Percentiles rank a stretch among this genome's conserved stretches.
These are phyloP conservation scores for Meloe dianella DNA, from an alignment of 2,888 invertebrate genomes.

Conservation along the genomic window DNA sequence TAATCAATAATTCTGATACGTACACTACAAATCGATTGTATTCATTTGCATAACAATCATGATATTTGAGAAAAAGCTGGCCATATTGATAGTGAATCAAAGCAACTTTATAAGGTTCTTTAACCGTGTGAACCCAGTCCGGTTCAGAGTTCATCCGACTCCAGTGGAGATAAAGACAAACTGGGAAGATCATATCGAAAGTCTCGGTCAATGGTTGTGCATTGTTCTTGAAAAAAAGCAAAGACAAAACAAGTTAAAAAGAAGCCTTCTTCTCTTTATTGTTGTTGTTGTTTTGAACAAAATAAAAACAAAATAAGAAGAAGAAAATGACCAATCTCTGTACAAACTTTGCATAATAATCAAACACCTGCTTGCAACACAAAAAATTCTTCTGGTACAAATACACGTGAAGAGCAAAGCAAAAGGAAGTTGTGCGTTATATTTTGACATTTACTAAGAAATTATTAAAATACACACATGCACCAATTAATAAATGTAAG, in stretches of 20 bases:
- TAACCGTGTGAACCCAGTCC: slow-evolving; percentile 17
- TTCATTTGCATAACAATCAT: not conserved
- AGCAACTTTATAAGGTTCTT: slow-evolving; percentile 11
- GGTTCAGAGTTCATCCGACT: slow-evolving; percentile 17
- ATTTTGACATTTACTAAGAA: not conserved
- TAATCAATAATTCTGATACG: too few relatives aligned
- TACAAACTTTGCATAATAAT: slow-evolving; percentile 14
- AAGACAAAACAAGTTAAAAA: not conserved
- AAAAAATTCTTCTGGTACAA: not conserved
- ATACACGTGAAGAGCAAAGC: not conserved
- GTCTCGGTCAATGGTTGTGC: slow-evolving; percentile 16
- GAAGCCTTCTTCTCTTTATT: not conserved
- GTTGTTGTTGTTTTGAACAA: slow-evolving; percentile 1
- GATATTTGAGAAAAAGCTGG: not conserved
- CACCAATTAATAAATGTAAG: not conserved
- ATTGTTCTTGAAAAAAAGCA: slow-evolving; percentile 9
- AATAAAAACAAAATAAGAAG: too few relatives aligned
- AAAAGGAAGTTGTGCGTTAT: slow-evolving; percentile 7
- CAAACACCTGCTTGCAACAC: slow-evolving; percentile 12
- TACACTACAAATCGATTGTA: not conserved
- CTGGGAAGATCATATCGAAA: slow-evolving; percentile 13
- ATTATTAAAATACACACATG: not conserved
- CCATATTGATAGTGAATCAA: not conserved
- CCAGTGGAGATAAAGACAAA: slow-evolving; percentile 11
- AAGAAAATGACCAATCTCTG: not conserved